These are phyloP conservation scores for Barypeithes pellucidus DNA, from an alignment of 2,888 invertebrate genomes.

Conservation along the genomic window DNA sequence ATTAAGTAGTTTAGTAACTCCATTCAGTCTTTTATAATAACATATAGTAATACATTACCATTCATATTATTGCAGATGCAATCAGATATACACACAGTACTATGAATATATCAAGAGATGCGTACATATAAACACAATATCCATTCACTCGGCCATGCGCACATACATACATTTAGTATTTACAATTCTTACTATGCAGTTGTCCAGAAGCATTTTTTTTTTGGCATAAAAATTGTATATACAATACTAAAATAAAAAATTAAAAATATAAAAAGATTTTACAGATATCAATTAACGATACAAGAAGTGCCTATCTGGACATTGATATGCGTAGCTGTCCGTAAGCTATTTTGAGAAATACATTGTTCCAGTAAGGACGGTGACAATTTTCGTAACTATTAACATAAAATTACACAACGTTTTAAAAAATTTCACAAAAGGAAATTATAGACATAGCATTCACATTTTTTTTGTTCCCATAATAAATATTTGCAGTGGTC, in stretches of 20 bases:
- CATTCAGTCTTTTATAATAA: conserved; percentile 73
- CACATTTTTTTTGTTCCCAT: conserved; percentile 55
- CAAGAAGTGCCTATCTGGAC: conserved; percentile 59
- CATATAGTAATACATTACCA: conserved; percentile 72
- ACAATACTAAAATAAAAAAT: conserved; percentile 60
- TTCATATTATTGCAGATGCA: conserved; percentile 72
- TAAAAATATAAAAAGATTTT: conserved; percentile 51
- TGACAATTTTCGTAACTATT: conserved; percentile 65
- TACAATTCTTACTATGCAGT: conserved; percentile 67
- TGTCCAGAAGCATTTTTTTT: conserved; percentile 65
- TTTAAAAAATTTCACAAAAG: conserved; percentile 25
- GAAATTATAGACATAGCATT: conserved; percentile 46
- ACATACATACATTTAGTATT: conserved; percentile 66
- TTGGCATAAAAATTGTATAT: conserved; percentile 63
- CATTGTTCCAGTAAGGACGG: conserved; percentile 67
- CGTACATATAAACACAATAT: conserved; percentile 65
- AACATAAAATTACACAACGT: conserved; percentile 55
- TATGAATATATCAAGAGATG: conserved; percentile 68
- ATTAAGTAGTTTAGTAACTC: conserved; percentile 72
- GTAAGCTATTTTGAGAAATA: conserved; percentile 60
- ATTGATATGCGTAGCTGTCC: conserved; percentile 65
- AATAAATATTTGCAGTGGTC: conserved; percentile 43
- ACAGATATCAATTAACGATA: conserved; percentile 53
- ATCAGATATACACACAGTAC: conserved; percentile 71
- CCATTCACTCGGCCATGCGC: conserved; percentile 58